Evolutionary conservation across 1,140 invertebrate species (phyloP).

Genomic region (Caerostris extrusa): DNA sequence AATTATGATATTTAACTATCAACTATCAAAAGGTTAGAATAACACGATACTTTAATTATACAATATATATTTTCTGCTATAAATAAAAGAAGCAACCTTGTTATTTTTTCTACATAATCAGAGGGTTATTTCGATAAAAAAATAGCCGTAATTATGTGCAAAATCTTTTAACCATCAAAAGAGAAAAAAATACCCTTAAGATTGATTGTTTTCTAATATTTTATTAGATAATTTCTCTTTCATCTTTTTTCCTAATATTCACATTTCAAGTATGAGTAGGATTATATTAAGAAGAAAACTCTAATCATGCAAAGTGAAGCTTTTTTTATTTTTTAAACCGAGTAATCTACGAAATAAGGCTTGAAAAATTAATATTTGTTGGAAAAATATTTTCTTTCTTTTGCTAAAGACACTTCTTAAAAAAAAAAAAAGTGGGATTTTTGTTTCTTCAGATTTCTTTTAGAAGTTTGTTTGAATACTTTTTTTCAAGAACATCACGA

Average conservation of each 20-base stretch:
- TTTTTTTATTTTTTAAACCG: not conserved
- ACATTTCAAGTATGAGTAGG: not conserved
- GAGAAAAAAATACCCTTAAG: not conserved
- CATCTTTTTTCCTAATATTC: not conserved
- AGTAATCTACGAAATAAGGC: not conserved
- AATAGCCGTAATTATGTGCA: not conserved
- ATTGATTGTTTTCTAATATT: not conserved
- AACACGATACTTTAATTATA: too few relatives aligned
- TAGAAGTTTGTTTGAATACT: not conserved
- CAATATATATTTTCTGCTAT: too few relatives aligned
- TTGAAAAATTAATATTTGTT: too few relatives aligned
- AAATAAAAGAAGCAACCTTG: too few relatives aligned
- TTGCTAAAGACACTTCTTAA: not conserved
- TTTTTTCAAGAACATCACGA: not conserved
- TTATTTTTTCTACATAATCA: too few relatives aligned
- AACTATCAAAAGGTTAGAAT: not conserved
- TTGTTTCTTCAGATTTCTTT: not conserved
- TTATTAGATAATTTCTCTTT: not conserved
- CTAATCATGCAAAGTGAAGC: not conserved
- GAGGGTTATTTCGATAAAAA: too few relatives aligned
- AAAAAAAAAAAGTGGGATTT: not conserved
- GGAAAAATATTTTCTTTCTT: not conserved
- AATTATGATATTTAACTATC: not conserved
- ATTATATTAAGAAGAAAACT: not conserved
- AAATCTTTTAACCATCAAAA: not conserved